These are phyloP conservation scores for Oreochromis grahami DNA, from an alignment of 2,797 vertebrate genomes.

Conservation along the genomic window DNA sequence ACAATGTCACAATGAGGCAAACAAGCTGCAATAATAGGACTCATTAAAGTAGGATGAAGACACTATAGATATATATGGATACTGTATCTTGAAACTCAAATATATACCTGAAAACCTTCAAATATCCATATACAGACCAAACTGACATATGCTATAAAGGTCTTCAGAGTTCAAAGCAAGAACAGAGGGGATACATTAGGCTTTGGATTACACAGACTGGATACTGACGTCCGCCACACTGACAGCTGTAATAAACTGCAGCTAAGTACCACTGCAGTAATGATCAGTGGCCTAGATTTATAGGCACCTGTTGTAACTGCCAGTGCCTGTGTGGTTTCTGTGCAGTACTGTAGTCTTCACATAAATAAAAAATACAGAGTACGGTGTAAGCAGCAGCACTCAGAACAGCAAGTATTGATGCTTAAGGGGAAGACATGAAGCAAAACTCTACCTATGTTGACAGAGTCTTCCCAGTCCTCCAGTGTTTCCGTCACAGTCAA, in stretches of 20 bases:
- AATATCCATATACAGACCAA: background rate
- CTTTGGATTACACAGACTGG: background rate
- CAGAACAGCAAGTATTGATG: background rate
- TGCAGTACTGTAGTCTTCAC: background rate
- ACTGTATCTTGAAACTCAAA: background rate
- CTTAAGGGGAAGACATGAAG: background rate
- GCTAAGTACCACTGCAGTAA: slow-evolving; percentile 13
- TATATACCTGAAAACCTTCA: background rate
- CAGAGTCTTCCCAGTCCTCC: slow-evolving; percentile 97
- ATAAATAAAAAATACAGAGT: slow-evolving; percentile 8
- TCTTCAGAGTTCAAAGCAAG: background rate
- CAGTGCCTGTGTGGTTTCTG: background rate
- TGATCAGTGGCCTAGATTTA: slow-evolving; percentile 43
- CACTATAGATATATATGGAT: background rate
- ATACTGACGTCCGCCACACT: background rate
- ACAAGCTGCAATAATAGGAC: background rate
- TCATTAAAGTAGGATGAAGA: background rate
- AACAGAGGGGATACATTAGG: background rate
- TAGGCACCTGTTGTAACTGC: slow-evolving; percentile 27
- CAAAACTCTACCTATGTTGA: slow-evolving; percentile 87
- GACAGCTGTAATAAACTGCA: slow-evolving; percentile 29
- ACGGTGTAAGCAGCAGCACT: background rate
- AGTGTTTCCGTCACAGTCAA: slow-evolving; percentile 95
- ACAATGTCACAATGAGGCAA: background rate
- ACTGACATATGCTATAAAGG: no score